A percentile compares a stretch with the other conserved stretches of the same genome.
Conservation (phyloP, 1,140 invertebrate genomes). For the Drosophila pandora region DNA sequence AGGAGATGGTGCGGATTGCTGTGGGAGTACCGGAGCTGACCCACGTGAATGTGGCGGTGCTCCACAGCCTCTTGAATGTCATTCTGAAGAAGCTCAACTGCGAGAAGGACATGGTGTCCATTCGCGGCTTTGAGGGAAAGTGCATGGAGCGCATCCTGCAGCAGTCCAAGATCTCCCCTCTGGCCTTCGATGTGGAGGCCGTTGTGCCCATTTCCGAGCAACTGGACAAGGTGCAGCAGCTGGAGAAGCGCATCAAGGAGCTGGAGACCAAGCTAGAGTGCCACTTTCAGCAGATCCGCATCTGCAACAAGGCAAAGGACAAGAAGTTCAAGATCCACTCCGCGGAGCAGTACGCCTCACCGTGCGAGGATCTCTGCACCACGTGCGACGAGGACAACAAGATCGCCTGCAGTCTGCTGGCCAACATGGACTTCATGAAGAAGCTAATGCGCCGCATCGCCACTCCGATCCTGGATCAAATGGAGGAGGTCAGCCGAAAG, state of each 20-base stretch:
- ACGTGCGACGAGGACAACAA: constrained; percentile 73
- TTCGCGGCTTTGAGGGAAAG: constrained; percentile 63
- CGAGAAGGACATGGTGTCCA: constrained; percentile 56
- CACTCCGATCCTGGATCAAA: constrained; percentile 53
- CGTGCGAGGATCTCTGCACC: constrained; percentile 74
- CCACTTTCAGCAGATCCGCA: constrained; percentile 68
- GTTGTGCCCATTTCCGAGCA: constrained; percentile 59
- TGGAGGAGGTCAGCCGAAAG: constrained; percentile 43
- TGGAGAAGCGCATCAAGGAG: constrained; percentile 58
- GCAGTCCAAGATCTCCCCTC: constrained; percentile 54
- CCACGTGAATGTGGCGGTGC: constrained; percentile 61
- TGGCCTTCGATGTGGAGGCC: constrained; percentile 59
- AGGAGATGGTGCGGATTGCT: constrained; percentile 67
- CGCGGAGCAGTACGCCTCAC: constrained; percentile 55
- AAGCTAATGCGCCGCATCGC: constrained; percentile 70
- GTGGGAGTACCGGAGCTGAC: constrained; percentile 63
- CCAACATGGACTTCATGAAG: constrained; percentile 72
- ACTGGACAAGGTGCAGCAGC: constrained; percentile 44
- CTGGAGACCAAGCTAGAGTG: constrained; percentile 60
- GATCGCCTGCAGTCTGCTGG: constrained; percentile 65
- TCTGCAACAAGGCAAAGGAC: constrained; percentile 59
- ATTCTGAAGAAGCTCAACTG: constrained; percentile 72
- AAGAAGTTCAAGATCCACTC: constrained; percentile 29
- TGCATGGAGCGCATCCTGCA: constrained; percentile 57
- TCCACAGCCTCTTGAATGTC: constrained; percentile 69